Evolutionary conservation across 1,140 invertebrate species (phyloP).

Genomic region (Tetraneura akinire): DNA sequence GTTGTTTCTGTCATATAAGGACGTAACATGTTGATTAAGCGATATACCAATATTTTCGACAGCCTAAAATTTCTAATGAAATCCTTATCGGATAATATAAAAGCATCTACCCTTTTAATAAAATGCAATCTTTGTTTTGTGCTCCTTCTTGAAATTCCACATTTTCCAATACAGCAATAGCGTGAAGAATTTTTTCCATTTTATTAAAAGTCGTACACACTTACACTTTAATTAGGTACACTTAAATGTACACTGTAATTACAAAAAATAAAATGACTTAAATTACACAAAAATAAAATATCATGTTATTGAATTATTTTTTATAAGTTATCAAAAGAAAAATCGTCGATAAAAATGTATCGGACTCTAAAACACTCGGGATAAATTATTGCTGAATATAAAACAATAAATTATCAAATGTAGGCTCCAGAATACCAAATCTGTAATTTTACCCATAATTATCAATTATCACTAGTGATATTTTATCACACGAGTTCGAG

Average conservation of each 20-base stretch:
- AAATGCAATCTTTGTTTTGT: background rate
- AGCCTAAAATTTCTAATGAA: constrained; percentile 5
- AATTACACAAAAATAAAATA: background rate
- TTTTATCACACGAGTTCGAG: too few relatives aligned
- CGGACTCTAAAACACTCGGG: background rate
- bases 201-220: background rate
- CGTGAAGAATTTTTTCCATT: too few relatives aligned
- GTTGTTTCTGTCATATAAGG: background rate
- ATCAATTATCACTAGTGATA: too few relatives aligned
- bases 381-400: background rate
- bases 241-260: background rate
- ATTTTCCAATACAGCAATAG: background rate
- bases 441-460: too few relatives aligned
- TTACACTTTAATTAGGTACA: background rate
- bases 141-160: background rate
- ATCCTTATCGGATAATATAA: background rate
- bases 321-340: background rate
- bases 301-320: background rate
- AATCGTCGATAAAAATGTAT: background rate
- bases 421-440: too few relatives aligned
- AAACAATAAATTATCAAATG: too few relatives aligned
- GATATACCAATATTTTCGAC: background rate
- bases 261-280: background rate
- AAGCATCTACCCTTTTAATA: background rate
- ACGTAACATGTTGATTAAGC: background rate